phyloP scores from a whole-genome alignment of 2,797 vertebrate genomes.

The Mormyrops attenuatus region DNA sequence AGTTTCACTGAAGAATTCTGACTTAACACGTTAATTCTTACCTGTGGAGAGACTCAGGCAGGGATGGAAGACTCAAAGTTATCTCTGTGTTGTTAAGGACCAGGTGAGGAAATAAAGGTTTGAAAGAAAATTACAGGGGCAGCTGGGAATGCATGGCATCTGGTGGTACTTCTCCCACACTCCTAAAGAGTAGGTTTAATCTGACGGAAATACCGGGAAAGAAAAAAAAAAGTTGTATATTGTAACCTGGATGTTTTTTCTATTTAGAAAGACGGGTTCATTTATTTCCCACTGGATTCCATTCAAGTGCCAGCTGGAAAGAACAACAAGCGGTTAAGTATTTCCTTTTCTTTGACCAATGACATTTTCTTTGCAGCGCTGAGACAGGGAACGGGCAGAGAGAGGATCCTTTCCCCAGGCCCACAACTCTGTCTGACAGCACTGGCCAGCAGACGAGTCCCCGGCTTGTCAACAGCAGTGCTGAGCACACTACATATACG shows the following conservation, averaged over 20 bases:
- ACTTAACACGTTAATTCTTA: background rate
- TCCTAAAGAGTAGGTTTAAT: slow-evolving; percentile 36
- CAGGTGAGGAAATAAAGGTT: slow-evolving; percentile 33
- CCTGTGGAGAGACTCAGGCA: background rate
- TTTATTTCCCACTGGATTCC: slow-evolving; percentile 51
- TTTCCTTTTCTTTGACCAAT: slow-evolving; percentile 52
- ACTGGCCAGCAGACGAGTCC: slow-evolving; percentile 36
- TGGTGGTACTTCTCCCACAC: slow-evolving; percentile 38
- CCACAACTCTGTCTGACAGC: slow-evolving; percentile 49
- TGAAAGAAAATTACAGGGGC: slow-evolving; percentile 18
- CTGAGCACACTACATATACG: background rate
- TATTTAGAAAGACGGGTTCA: slow-evolving; percentile 44
- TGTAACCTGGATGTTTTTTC: slow-evolving; percentile 38
- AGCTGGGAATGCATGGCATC: slow-evolving; percentile 27
- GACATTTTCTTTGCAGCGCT: slow-evolving; percentile 39
- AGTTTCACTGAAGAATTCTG: background rate
- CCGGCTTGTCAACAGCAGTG: slow-evolving; percentile 44
- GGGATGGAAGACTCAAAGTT: background rate
- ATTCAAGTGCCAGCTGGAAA: slow-evolving; percentile 41
- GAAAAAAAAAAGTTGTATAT: slow-evolving; percentile 30
- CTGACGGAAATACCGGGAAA: slow-evolving; percentile 30
- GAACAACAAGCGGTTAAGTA: slow-evolving; percentile 52
- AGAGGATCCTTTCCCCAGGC: slow-evolving; percentile 33
- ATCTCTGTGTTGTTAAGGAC: slow-evolving; percentile 9
- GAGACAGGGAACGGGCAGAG: slow-evolving; percentile 22